A percentile compares a stretch with the other conserved stretches of the same genome.
These are phyloP conservation scores for Strigamia maritima DNA, from an alignment of 2,888 invertebrate genomes.

Conservation along the genomic window DNA sequence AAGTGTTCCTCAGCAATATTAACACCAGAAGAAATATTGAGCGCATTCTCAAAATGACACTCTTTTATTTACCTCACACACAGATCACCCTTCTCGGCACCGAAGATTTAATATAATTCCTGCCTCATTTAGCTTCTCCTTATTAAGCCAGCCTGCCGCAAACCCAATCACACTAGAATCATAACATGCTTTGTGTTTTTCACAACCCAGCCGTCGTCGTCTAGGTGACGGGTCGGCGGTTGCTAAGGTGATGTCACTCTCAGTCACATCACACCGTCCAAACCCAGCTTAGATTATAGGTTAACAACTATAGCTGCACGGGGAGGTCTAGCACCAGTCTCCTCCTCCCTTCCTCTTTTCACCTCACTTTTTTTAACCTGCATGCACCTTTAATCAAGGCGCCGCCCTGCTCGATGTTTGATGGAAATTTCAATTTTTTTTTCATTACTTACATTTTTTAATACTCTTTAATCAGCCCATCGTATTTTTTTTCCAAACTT, in stretches of 20 bases:
- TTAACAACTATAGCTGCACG: conserved; percentile 20
- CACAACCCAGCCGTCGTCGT: not conserved
- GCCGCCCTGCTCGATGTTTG: conserved; percentile 25
- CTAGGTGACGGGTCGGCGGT: conserved; percentile 25
- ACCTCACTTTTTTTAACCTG: not conserved
- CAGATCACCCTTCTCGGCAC: not conserved
- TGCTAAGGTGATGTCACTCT: conserved; percentile 30
- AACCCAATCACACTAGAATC: conserved; percentile 28
- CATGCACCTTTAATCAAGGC: conserved; percentile 27
- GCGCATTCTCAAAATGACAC: conserved; percentile 6
- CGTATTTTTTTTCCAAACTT: conserved; percentile 15
- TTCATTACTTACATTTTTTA: conserved; percentile 16
- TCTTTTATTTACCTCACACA: conserved; percentile 2
- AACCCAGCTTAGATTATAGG: conserved; percentile 25
- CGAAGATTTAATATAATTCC: conserved; percentile 27
- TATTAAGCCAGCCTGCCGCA: conserved; percentile 22
- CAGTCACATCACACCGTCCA: conserved; percentile 30
- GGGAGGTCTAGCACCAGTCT: not conserved
- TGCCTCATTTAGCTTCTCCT: conserved; percentile 15
- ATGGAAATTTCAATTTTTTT: conserved; percentile 26
- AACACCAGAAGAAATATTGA: conserved; percentile 1
- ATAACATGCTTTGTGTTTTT: conserved; percentile 32
- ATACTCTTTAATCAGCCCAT: conserved; percentile 26
- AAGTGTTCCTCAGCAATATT: not conserved
- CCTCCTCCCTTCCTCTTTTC: conserved; percentile 22